Conservation (phyloP, 1,140 invertebrate genomes). For the Zaprionus nigranus region DNA sequence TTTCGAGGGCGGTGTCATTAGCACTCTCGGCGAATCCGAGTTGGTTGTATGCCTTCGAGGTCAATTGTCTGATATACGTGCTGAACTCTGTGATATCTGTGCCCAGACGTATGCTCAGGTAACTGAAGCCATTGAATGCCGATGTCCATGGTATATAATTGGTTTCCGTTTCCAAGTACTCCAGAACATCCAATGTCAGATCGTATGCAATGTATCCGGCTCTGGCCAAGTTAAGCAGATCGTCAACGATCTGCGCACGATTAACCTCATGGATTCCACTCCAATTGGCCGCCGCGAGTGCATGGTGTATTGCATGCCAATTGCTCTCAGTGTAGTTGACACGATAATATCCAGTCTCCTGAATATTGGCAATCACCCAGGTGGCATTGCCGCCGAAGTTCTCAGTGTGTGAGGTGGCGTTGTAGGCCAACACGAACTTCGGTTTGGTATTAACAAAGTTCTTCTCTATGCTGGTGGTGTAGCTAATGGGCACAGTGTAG, state of each 20-base stretch:
- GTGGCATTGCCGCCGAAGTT: constrained; percentile 21
- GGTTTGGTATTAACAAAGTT: constrained; percentile 86
- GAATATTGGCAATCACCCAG: constrained; percentile 90
- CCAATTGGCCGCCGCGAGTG: constrained; percentile 85
- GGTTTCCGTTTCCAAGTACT: constrained; percentile 87
- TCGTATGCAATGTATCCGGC: constrained; percentile 84
- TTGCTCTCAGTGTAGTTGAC: constrained; percentile 90
- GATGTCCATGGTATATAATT: constrained; percentile 89
- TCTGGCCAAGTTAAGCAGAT: constrained; percentile 88
- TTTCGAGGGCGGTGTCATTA: constrained; percentile 68
- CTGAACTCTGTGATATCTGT: constrained; percentile 61
- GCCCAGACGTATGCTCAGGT: constrained; percentile 68
- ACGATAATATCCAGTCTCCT: constrained; percentile 90
- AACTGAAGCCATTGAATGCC: constrained; percentile 86
- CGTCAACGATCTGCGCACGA: constrained; percentile 92
- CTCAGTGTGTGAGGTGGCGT: neutral
- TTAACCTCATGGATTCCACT: constrained; percentile 88
- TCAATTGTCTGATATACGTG: constrained; percentile 63
- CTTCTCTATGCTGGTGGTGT: constrained; percentile 84
- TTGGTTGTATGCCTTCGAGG: constrained; percentile 60
- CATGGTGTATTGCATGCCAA: constrained; percentile 87
- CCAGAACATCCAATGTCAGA: constrained; percentile 86
- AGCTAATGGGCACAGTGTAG: constrained; percentile 88
- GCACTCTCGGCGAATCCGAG: constrained; percentile 66
- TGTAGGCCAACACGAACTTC: constrained; percentile 80